Conservation (phyloP, 2,888 invertebrate species). For the Dysmachus trigonus region DNA sequence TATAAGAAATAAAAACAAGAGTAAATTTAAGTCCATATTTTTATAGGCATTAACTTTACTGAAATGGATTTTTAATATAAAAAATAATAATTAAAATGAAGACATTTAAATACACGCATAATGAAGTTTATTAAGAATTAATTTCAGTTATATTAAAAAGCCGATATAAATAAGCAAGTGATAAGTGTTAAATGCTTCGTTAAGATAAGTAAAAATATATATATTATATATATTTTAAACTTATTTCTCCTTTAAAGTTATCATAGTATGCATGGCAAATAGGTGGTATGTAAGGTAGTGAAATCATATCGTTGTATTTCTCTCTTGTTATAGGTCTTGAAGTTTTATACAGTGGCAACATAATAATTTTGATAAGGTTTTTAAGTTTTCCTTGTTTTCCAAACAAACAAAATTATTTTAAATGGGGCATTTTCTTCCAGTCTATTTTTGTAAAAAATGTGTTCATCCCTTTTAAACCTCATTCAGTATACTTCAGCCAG, state of each 20-base stretch:
- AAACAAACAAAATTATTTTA: not conserved
- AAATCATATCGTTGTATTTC: constrained; percentile 9
- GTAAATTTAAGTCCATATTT: no score
- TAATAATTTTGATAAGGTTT: not conserved
- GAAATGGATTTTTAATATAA: not conserved
- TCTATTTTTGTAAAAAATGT: no score
- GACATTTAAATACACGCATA: constrained; percentile 21
- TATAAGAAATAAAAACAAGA: no score
- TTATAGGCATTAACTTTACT: no score
- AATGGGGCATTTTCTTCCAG: not conserved
- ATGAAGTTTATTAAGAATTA: constrained; percentile 29
- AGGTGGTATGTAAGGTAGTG: not conserved
- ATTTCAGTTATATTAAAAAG: not conserved
- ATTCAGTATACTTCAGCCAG: no score
- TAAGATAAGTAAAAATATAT: no score
- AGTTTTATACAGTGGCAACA: constrained; percentile 20
- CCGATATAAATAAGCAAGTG: no score
- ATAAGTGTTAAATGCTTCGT: no score
- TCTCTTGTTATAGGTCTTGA: constrained; percentile 11
- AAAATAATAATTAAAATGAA: constrained; percentile 26
- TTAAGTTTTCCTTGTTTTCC: constrained; percentile 8
- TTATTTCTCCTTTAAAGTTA: no score
- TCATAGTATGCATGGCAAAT: no score
- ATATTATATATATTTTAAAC: no score
- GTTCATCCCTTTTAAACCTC: no score